Conservation (phyloP, 2,888 invertebrate species). For the Lepidocyrtinus sp. region DNA sequence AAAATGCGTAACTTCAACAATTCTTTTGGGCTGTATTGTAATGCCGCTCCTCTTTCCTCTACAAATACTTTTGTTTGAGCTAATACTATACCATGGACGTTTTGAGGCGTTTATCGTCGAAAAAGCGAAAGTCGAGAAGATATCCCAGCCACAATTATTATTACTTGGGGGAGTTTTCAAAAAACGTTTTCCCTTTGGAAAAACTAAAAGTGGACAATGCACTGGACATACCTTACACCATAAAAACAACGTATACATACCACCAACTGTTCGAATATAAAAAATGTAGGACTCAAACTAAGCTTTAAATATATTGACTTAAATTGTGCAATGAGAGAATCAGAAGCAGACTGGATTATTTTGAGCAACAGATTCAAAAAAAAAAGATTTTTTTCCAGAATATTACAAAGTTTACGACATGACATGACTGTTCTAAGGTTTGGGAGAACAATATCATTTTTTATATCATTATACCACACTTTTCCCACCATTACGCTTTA, state of each 20-base stretch:
- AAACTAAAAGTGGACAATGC: constrained; percentile 2
- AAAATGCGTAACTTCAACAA: constrained; percentile 1
- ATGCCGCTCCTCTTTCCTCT: constrained; percentile 5
- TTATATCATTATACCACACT: too few relatives aligned
- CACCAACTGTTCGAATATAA: constrained; percentile 8
- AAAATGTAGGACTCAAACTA: too few relatives aligned
- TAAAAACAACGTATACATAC: too few relatives aligned
- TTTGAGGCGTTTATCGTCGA: not conserved
- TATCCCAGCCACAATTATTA: constrained; percentile 11
- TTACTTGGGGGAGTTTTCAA: constrained; percentile 7
- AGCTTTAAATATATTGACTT: not conserved
- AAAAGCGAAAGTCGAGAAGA: constrained; percentile 15
- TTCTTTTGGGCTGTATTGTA: not conserved
- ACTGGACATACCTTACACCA: too few relatives aligned
- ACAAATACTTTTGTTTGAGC: not conserved
- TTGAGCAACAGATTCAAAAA: too few relatives aligned
- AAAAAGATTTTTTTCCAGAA: not conserved
- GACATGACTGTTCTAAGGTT: too few relatives aligned
- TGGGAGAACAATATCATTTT: too few relatives aligned
- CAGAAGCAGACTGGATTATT: too few relatives aligned
- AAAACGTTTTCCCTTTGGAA: constrained; percentile 8
- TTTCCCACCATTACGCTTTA: too few relatives aligned
- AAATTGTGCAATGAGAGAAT: not conserved
- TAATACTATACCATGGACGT: not conserved
- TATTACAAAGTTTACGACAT: not conserved